These are phyloP conservation scores for Calypte anna DNA, from an alignment of 2,113 vertebrate species.

Conservation along the genomic window DNA sequence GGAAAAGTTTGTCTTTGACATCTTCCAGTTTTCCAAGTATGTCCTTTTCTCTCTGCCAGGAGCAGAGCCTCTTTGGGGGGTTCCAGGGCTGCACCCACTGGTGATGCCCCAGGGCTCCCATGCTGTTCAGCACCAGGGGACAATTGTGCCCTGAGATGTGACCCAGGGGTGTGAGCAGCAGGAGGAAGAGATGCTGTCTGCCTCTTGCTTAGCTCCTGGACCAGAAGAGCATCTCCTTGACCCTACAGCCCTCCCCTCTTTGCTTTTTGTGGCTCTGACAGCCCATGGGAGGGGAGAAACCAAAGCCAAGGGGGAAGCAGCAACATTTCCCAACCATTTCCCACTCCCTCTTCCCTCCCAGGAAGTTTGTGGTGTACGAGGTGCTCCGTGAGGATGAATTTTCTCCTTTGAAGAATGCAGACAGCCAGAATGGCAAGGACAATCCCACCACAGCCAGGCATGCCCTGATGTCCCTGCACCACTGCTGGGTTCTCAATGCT, in stretches of 20 bases:
- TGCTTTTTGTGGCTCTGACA: neutral
- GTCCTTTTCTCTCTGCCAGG: neutral
- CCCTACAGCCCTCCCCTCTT: neutral
- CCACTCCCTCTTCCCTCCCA: neutral
- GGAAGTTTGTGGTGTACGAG: conserved; percentile 93
- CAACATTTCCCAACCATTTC: neutral
- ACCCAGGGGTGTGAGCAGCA: neutral
- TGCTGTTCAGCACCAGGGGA: neutral
- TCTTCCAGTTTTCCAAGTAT: conserved; percentile 98
- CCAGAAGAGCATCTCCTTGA: neutral
- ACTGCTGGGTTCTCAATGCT: conserved; percentile 95
- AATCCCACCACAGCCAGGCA: conserved; percentile 94
- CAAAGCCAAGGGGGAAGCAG: neutral
- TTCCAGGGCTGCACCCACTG: neutral
- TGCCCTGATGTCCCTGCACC: conserved; percentile 93
- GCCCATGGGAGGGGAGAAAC: neutral
- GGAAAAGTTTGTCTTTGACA: conserved; percentile 99
- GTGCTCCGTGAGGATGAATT: conserved; percentile 96
- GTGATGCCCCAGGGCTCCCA: rapidly evolving
- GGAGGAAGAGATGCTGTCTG: rapidly evolving
- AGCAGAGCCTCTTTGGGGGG: neutral
- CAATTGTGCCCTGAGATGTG: neutral
- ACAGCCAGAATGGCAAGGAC: conserved; percentile 95
- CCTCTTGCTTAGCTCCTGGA: neutral
- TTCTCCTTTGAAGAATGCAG: conserved; percentile 94